phyloP scores from a whole-genome alignment of 2,113 vertebrate genomes.

The Pica pica region DNA sequence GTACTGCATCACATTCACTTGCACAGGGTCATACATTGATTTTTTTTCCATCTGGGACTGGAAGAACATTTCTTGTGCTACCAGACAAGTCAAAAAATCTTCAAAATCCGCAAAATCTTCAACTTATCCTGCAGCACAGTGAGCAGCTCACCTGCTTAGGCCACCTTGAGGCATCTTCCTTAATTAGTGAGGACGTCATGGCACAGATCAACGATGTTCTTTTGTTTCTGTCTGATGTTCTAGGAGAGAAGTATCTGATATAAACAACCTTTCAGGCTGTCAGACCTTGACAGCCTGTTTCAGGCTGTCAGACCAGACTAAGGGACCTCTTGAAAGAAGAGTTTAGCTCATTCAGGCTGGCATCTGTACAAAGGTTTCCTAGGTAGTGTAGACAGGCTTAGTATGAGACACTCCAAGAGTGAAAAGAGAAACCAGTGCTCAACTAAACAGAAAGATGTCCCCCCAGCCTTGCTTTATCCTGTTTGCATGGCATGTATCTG shows the following conservation, averaged over 20 bases:
- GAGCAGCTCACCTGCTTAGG: background rate
- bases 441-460: background rate
- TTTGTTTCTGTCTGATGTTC: background rate
- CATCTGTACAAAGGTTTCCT: background rate
- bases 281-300: too few relatives aligned
- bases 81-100: background rate
- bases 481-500: background rate
- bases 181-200: background rate
- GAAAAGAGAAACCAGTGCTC: background rate
- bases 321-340: background rate
- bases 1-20: background rate
- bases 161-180: background rate
- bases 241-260: background rate
- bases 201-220: background rate
- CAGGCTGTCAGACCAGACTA: background rate
- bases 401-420: background rate
- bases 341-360: background rate
- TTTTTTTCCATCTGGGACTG: background rate
- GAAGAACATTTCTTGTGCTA: background rate
- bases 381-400: background rate
- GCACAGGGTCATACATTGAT: accelerated
- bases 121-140: background rate
- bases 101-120: background rate
- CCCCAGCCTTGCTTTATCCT: background rate
- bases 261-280: background rate